phyloP scores from a whole-genome alignment of 2,797 vertebrate species.

The Macroramphosus scolopax region DNA sequence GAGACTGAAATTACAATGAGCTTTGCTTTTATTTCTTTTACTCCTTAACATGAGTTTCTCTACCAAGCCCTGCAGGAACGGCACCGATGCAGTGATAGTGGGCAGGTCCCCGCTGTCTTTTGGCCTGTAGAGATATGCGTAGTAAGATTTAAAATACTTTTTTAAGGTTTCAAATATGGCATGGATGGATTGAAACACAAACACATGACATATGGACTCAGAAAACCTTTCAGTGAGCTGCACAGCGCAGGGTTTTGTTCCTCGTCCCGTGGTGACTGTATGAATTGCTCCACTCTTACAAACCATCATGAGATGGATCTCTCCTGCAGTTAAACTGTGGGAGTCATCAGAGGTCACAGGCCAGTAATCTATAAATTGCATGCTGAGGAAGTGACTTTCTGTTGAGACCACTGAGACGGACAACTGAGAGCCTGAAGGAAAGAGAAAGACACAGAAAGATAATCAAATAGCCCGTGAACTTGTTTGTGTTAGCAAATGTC shows the following conservation, averaged over 20 bases:
- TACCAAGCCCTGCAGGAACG: conserved; percentile 63
- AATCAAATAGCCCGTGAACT: conserved; percentile 30
- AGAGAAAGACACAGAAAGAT: conserved; percentile 1
- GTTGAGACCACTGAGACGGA: conserved; percentile 29
- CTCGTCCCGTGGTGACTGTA: conserved; percentile 59
- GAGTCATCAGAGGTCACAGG: conserved; percentile 27
- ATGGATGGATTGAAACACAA: no score
- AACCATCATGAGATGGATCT: conserved; percentile 70
- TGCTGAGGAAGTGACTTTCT: conserved; percentile 43
- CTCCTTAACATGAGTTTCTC: not conserved
- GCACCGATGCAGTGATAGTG: conserved; percentile 30
- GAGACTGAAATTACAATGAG: not conserved
- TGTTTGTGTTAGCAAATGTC: conserved; percentile 48
- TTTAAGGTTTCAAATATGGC: no score
- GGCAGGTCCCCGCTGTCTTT: conserved; percentile 41
- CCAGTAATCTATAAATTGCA: conserved; percentile 75
- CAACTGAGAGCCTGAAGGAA: conserved; percentile 51
- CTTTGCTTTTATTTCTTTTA: not conserved
- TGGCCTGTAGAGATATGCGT: conserved; percentile 32
- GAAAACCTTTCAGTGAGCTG: conserved; percentile 76
- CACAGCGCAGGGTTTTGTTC: conserved; percentile 28
- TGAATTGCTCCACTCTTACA: conserved; percentile 77
- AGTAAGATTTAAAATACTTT: not conserved
- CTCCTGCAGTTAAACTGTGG: conserved; percentile 12
- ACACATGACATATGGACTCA: not conserved